Evolutionary conservation across 2,888 invertebrate genomes (phyloP).

Genomic region (Peribatodes rhomboidaria): DNA sequence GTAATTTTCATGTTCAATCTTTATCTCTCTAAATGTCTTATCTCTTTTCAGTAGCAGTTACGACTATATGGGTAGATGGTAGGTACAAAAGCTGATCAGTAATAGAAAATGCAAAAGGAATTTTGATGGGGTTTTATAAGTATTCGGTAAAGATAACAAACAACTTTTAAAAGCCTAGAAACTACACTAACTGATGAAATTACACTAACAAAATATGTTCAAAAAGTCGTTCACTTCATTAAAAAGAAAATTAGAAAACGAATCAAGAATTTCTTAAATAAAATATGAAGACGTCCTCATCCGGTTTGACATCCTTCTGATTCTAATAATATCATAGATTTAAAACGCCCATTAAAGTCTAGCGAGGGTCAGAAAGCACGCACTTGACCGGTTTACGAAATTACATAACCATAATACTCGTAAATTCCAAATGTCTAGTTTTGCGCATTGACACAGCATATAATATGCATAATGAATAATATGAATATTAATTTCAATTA

Average conservation of each 20-base stretch:
- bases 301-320: neutral
- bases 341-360: neutral
- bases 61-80: no score
- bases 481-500: conserved; percentile 27
- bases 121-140: no score
- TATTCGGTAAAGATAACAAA: no score
- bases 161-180: no score
- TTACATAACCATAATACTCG: conserved; percentile 21
- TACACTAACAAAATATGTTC: neutral
- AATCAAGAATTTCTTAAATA: neutral
- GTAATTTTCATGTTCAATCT: no score
- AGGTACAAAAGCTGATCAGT: no score
- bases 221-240: neutral
- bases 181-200: no score
- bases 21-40: no score
- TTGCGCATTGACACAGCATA: conserved; percentile 28
- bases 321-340: neutral
- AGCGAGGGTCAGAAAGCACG: conserved; percentile 14
- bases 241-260: no score
- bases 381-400: conserved; percentile 29
- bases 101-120: no score
- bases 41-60: no score
- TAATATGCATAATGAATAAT: conserved; percentile 26
- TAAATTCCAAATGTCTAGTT: conserved; percentile 34
- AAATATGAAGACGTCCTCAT: neutral